Evolutionary conservation across 2,797 vertebrate genomes (phyloP).

Genomic region (Sarcophilus harrisii): DNA sequence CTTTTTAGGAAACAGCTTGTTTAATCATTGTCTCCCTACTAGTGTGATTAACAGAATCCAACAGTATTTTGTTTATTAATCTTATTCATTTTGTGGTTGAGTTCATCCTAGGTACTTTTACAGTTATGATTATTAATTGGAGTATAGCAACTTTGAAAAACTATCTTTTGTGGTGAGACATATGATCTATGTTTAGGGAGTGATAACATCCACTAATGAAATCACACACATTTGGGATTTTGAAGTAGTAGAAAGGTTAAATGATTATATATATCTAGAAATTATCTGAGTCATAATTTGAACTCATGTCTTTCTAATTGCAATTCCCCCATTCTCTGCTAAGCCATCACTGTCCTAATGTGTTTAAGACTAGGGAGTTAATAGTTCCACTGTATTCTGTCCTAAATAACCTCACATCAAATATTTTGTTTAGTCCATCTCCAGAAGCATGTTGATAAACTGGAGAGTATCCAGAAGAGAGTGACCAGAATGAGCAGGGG

Average conservation of each 20-base stretch:
- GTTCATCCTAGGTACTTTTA: background rate
- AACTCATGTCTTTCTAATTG: background rate
- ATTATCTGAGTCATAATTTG: background rate
- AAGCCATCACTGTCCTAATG: background rate
- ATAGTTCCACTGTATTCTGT: background rate
- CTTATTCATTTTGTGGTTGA: background rate
- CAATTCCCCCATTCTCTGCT: background rate
- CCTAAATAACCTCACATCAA: background rate
- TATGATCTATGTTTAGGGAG: background rate
- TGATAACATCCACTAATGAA: background rate
- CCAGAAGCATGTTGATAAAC: background rate
- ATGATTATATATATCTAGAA: background rate
- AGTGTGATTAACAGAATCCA: background rate
- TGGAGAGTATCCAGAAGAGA: background rate
- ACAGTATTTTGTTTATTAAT: background rate
- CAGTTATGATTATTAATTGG: background rate
- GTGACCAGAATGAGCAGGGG: background rate
- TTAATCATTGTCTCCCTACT: background rate
- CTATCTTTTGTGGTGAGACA: background rate
- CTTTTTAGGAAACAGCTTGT: background rate
- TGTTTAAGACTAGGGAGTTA: background rate
- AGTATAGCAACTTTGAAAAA: background rate
- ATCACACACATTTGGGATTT: background rate
- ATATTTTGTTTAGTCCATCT: background rate
- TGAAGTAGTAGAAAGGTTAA: background rate